Evolutionary conservation across 1,140 invertebrate genomes (phyloP), one percentile per base, ranked within the genome.

Genomic region (Drosophila repleta): DNA sequence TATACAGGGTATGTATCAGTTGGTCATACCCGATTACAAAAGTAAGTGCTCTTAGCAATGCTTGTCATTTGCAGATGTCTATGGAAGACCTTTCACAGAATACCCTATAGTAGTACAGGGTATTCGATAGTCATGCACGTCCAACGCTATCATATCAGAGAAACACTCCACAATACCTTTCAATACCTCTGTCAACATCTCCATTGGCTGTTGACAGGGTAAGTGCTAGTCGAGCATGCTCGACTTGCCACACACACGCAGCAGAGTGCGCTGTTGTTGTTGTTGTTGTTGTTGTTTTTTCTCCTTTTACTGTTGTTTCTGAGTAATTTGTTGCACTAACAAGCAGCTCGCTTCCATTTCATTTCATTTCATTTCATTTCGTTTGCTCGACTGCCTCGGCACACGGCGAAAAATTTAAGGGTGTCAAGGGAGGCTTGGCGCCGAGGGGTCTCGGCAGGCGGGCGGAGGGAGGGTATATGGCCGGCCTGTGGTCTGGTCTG

Each of bases 261-360:
- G 10, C 3, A 4, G 8, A 5, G 10, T 4, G 10, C 45, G 2
- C 0, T n/a, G n/a, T 41, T 26, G 39, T n/a, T n/a, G n/a, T n/a
- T n/a, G n/a, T n/a, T n/a, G n/a, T n/a, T n/a, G n/a, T n/a, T n/a
- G 32, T 11, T 45, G 63, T 43, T 46, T 52, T 29, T 32, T 37
- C 45, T 18, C 43, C 20, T 53, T 62, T 15, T 55, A 48, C 29
- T 58, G 57, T 58, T 62, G 65, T 55, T 73, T 76, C 78, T 80
- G 68, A 80, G 78, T 81, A 81, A 81, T 81, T 81, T 81, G 78
- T 81, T 81, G 78, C 77, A 80, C 77, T 81, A 80, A 81, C 78
- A 81, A 81, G 78, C 73, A 81, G 74, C 73, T 62, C 78, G 77
- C 68, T 76, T 80, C 68, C 78, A 74, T 76, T 76, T 41, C 72